Evolutionary conservation across 2,888 invertebrate genomes (phyloP).

Genomic region (Allacma fusca): DNA sequence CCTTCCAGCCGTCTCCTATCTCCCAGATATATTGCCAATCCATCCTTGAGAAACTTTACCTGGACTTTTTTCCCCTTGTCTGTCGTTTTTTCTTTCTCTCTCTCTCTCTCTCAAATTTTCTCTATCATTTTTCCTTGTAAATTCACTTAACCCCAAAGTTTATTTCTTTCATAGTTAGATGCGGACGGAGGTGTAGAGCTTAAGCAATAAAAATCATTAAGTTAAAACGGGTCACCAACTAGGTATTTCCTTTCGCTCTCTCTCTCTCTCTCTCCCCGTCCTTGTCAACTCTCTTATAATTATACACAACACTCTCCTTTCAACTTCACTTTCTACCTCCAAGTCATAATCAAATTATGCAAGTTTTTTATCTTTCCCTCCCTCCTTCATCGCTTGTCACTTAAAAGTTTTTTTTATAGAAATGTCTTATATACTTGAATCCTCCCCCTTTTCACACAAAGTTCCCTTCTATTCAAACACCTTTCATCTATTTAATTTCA

Average conservation of each 20-base stretch:
- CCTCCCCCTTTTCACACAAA: too few relatives aligned
- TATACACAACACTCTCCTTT: not conserved
- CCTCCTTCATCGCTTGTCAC: conserved; percentile 12
- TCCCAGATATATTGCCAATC: too few relatives aligned
- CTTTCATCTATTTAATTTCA: conserved; percentile 8
- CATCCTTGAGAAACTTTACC: too few relatives aligned
- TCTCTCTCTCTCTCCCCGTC: conserved; percentile 2
- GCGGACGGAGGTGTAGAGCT: not conserved
- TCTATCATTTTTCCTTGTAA: not conserved
- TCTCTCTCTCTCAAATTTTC: too few relatives aligned
- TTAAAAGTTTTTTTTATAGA: not conserved
- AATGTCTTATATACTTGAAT: too few relatives aligned
- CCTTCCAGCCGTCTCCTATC: too few relatives aligned
- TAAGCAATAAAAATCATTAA: not conserved
- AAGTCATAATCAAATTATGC: conserved; percentile 8
- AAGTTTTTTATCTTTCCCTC: not conserved
- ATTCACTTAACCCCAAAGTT: not conserved
- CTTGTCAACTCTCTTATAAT: conserved; percentile 1
- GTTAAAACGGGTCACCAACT: not conserved
- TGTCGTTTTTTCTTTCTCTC: too few relatives aligned
- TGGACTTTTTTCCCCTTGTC: too few relatives aligned
- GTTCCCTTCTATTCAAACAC: too few relatives aligned
- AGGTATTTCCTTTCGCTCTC: not conserved
- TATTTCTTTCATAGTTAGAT: too few relatives aligned
- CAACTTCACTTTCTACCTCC: conserved; percentile 7